Evolutionary conservation across 1,140 invertebrate species (phyloP), one percentile per base, ranked within the genome.

Genomic region (Cecropterus lyciades): DNA sequence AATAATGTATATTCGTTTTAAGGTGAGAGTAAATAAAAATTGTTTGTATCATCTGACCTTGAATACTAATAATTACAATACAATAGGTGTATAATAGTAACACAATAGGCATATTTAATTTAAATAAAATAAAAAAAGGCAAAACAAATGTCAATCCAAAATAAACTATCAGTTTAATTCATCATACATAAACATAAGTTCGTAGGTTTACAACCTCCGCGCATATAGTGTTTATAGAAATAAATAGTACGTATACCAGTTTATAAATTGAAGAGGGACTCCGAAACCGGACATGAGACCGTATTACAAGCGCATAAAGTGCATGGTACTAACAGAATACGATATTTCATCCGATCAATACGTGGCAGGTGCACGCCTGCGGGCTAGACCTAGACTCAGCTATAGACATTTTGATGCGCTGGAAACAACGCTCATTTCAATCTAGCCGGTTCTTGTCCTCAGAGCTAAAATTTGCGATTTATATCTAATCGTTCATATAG

Each of bases 331-430:
- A 56, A 56, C 16, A 16, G 27, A 49, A 49, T 49, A 15, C 57
- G 15, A 62, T 49, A 60, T 37, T 62, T 62, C 46, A 62, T 49
- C 5, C 57, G 57, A 60, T 60, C 57, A 60, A 60, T 60, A 60
- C 45, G n/a, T 11, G 51, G 27, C 57, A 60, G 57, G 45, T 60
- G 57, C 45, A 60, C 57, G 57, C 57, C 57, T 60, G 57, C 57
- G 57, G 57, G 16, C 43, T 59, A 17, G 43, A 59, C 13, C 56
- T 59, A 27, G 45, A 52, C 24, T 30, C 51, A 13, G 15, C 43
- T 46, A 40, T 37, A 40, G 14, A 43, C 7, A 42, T n/a, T 4
- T 40, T 20, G 53, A 40, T 24, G 33, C 17, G 37, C 30, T 62
- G 33, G 27, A 24, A 5, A 40, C 37, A 37, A 20, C 15, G 27